Conservation (phyloP, 2,797 vertebrate species). For the Chlorospingus semifuscus region DNA sequence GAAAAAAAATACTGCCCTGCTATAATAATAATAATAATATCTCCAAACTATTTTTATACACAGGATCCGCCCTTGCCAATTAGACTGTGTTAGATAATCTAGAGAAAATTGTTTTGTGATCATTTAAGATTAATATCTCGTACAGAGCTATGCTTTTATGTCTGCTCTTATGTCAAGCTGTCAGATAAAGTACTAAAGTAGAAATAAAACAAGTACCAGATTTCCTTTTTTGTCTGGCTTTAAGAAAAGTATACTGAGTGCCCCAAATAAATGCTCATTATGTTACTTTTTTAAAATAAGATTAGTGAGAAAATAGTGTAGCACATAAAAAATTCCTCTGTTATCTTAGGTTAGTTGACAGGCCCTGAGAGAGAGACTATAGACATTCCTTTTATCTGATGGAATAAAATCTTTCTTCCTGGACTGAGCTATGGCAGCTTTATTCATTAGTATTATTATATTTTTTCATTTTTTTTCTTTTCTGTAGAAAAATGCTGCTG, state of each 20-base stretch:
- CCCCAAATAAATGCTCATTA: constrained; percentile 37
- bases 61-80: not conserved
- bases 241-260: not conserved
- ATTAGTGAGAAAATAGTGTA: constrained; percentile 18
- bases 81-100: not conserved
- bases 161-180: constrained; percentile 3
- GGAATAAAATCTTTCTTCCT: not conserved
- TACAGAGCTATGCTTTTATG: not conserved
- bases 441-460: not conserved
- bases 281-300: constrained; percentile 42
- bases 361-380: not conserved
- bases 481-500: not conserved
- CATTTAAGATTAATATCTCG: not conserved
- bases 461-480: not conserved
- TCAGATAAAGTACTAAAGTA: constrained; percentile 14
- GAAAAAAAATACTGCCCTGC: not conserved
- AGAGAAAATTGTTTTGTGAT: not conserved
- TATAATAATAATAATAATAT: not conserved
- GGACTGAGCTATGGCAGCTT: not conserved
- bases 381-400: constrained; percentile 14
- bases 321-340: not conserved
- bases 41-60: not conserved
- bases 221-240: constrained; percentile 31
- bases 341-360: not conserved
- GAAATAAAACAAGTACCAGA: constrained; percentile 44